Evolutionary conservation across 2,113 vertebrate species (phyloP).

Genomic region (Alectura lathami): DNA sequence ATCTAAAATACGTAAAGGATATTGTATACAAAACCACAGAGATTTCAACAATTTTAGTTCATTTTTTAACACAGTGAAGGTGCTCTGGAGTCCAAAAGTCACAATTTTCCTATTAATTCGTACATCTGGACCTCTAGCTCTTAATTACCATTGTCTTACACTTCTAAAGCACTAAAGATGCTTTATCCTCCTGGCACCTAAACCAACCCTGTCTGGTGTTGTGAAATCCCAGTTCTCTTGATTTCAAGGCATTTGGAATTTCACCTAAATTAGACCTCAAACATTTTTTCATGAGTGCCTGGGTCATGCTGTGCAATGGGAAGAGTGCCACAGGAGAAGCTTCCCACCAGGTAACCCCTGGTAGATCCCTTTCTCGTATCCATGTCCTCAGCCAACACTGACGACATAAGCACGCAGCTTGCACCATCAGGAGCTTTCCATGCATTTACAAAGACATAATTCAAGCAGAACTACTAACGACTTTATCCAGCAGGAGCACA

Average conservation of each 20-base stretch:
- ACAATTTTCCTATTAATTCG: neutral
- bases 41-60: neutral
- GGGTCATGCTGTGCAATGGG: neutral
- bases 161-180: neutral
- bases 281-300: rapidly evolving
- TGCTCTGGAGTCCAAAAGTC: neutral
- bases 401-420: neutral
- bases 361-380: no score
- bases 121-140: neutral
- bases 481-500: no score
- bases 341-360: neutral
- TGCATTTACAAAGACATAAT: neutral
- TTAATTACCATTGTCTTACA: neutral
- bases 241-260: neutral
- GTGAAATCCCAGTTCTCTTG: neutral
- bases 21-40: neutral
- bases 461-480: neutral
- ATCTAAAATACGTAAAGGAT: neutral
- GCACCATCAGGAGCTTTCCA: neutral
- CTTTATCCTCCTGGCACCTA: neutral
- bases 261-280: neutral
- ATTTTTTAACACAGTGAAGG: neutral
- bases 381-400: neutral
- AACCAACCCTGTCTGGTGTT: rapidly evolving
- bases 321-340: neutral